Base-by-base conservation (phyloP, 1,140 invertebrate genomes). In the Caenorhabditis brenneri region DNA sequence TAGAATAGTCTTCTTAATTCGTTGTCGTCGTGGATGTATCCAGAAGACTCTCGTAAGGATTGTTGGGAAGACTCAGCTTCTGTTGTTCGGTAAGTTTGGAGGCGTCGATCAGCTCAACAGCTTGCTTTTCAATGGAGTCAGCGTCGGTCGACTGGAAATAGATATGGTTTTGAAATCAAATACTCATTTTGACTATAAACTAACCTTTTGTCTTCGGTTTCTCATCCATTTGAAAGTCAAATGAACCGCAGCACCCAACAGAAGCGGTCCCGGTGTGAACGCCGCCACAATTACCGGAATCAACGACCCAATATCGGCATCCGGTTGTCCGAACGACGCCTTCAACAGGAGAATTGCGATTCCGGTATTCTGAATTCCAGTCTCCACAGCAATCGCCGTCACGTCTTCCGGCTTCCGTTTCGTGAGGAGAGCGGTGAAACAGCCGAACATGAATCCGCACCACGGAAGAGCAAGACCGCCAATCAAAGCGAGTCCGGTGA, bases 321-420 rank as follows among this genome's bases (percentile, higher is more conserved):
- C 91, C 15, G 92, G 91, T 51, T 91, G 88, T 19, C 87, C 88
- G n/a, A 93, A 88, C 0, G 92, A 91, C 36, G 92, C 87, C 83
- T 88, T 87, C n/a, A 97, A 91, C 79, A 97, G 91, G 89, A 96
- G 94, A 87, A 97, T 96, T 0, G 95, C 93, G 86, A 97, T 95
- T 24, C 96, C 96, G 0, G 96, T 97, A 92, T 98, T 97, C 92
- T 97, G 96, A 79, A 97, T 94, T 51, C 96, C 96, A 19, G 96
- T 96, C 92, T 98, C 96, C 83, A 97, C 94, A 7, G 95, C 94
- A 87, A 98, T 96, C 2, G 96, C 95, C 1, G 96, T 92, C 9
- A 94, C 92, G 88, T 97, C 85, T 29, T 83, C 82, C 0, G 90
- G 90, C 27, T 83, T 80, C 58, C 91, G 88, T 53, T 86, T 46